Evolutionary conservation across 2,797 vertebrate species (phyloP), one percentile per base, ranked within the genome.

Genomic region (Antrozous pallidus): DNA sequence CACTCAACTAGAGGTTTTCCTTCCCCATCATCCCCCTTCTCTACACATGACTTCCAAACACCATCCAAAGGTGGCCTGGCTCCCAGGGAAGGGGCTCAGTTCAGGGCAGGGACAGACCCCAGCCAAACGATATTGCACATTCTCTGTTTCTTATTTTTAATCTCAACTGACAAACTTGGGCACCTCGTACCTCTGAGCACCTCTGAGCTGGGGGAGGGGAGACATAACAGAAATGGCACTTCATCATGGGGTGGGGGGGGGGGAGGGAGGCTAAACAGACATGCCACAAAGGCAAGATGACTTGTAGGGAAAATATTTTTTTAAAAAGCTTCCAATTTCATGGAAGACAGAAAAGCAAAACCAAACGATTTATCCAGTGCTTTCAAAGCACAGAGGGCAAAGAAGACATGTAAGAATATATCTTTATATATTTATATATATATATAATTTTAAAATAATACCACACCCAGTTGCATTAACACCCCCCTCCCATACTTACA

Each of bases 371-470:
- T 91, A 96, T 96, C 95, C 95, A 97, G 97, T 97, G 97, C 97
- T 97, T 97, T 97, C 96, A 96, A 97, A 97, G 97, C 97, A 97
- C 96, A 96, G 95, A 97, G 97, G 95, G 95, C 91, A 97, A 97
- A 96, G 88, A 95, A 97, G 96, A 96, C 95, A 96, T 97, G 94
- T 96, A 97, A 97, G 96, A 97, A 97, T 97, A 97, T 97, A 97
- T 97, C 95, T 97, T 97, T 97, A 63, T 97, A 95, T 97, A n/a
- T 96, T 97, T 97, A 96, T 73, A 73, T 70, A 71, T 75, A 54
- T 97, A 96, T 97, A 97, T 96, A 97, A 96, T 95, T 97, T 97
- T 97, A 97, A 97, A 97, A 97, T 97, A 97, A 97, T 58, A 96
- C 96, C 96, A 97, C 92, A 95, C 95, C 95, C 97, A 96, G 95